A percentile compares a stretch with the other conserved stretches of the same genome.
These are phyloP conservation scores for Notodonta ziczac DNA, from an alignment of 2,888 invertebrate genomes.

Conservation along the genomic window DNA sequence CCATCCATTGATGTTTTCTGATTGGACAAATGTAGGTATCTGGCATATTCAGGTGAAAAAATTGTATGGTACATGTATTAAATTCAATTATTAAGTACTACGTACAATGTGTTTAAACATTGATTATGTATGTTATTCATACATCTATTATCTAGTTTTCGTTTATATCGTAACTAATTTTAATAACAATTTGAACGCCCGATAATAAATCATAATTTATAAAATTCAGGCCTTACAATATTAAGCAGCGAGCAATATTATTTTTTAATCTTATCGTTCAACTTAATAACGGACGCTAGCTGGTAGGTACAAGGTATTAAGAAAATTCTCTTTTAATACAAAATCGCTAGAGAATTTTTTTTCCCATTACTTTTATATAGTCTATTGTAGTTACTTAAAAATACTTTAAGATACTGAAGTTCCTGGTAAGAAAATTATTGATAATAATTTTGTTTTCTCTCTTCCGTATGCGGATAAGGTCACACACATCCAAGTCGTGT, in stretches of 20 bases:
- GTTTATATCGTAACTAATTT: neutral
- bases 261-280: constrained; percentile 1
- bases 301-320: neutral
- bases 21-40: neutral
- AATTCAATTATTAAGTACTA: too few relatives aligned
- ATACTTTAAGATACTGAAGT: too few relatives aligned
- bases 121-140: too few relatives aligned
- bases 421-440: too few relatives aligned
- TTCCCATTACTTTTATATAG: neutral
- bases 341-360: too few relatives aligned
- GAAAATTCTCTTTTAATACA: neutral
- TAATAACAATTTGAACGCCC: neutral
- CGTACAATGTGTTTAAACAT: too few relatives aligned
- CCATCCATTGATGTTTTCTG: neutral
- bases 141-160: too few relatives aligned
- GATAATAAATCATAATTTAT: neutral
- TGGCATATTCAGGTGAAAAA: neutral
- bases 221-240: neutral
- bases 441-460: too few relatives aligned
- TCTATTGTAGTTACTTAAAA: too few relatives aligned
- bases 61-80: too few relatives aligned
- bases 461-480: too few relatives aligned
- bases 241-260: constrained; percentile 1
- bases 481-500: too few relatives aligned
- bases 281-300: neutral